Evolutionary conservation across 2,888 invertebrate genomes (phyloP).

Genomic region (Arenicola marina): DNA sequence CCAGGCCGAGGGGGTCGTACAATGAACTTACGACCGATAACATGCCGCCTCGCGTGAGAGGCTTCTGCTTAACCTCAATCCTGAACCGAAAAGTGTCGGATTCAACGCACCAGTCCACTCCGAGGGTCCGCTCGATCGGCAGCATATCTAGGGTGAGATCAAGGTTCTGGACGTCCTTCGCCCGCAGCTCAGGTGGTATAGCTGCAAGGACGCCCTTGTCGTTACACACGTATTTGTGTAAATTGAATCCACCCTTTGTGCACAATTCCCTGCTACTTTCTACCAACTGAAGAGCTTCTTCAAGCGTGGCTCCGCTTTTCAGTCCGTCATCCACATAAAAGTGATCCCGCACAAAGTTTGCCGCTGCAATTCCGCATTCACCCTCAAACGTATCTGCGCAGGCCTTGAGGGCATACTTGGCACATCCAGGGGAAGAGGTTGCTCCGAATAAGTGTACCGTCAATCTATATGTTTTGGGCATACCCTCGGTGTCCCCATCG

Average conservation of each 20-base stretch:
- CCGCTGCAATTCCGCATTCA: background rate
- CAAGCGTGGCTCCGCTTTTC: background rate
- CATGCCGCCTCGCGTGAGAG: conserved; percentile 32
- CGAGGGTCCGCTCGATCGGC: conserved; percentile 12
- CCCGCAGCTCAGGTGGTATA: conserved; percentile 3
- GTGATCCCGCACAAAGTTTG: background rate
- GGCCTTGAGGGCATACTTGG: conserved; percentile 18
- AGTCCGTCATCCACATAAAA: conserved; percentile 20
- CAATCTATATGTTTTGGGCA: conserved; percentile 13
- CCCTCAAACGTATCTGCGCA: background rate
- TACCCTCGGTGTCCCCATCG: background rate
- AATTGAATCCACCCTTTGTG: background rate
- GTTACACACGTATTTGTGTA: conserved; percentile 16
- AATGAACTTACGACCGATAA: conserved; percentile 32
- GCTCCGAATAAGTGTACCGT: conserved; percentile 26
- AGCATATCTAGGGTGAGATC: background rate
- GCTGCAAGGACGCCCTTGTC: background rate
- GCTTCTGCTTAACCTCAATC: conserved; percentile 27
- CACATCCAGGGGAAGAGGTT: conserved; percentile 12
- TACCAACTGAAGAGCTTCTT: conserved; percentile 11
- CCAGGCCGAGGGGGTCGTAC: conserved; percentile 37
- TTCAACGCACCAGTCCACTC: conserved; percentile 34
- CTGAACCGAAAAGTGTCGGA: conserved; percentile 33
- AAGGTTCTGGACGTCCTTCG: background rate
- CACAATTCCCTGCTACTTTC: background rate